A percentile compares a stretch with the other conserved stretches of the same genome.
Conservation (phyloP, 1,140 invertebrate species). For the Pissodes strobi region DNA sequence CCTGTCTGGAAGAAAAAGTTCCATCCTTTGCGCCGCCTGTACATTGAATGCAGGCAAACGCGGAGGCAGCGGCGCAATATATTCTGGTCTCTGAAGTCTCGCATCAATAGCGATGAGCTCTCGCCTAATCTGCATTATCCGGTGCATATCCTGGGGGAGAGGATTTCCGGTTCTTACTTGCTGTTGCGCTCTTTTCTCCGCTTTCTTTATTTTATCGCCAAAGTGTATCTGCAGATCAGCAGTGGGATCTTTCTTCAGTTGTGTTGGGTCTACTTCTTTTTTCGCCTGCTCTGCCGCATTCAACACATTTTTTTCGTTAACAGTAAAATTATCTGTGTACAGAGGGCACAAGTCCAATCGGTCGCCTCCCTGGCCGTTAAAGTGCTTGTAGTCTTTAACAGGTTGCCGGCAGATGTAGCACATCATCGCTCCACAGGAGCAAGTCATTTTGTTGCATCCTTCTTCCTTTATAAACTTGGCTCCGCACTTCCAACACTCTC, state of each 20-base stretch:
- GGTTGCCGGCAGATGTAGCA: constrained; percentile 70
- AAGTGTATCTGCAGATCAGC: constrained; percentile 31
- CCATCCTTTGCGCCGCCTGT: too few relatives aligned
- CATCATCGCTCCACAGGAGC: constrained; percentile 68
- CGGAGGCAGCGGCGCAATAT: too few relatives aligned
- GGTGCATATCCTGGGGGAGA: too few relatives aligned
- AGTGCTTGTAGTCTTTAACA: constrained; percentile 66
- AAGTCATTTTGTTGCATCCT: constrained; percentile 75
- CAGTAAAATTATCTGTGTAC: constrained; percentile 41
- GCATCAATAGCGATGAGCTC: too few relatives aligned
- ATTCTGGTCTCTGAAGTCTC: too few relatives aligned
- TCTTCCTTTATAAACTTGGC: constrained; percentile 66
- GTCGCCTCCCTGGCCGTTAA: constrained; percentile 58
- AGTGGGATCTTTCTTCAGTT: constrained; percentile 50
- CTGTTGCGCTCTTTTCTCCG: neutral
- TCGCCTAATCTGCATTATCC: too few relatives aligned
- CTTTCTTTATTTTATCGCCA: constrained; percentile 15
- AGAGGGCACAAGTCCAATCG: constrained; percentile 42
- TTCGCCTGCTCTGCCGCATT: constrained; percentile 45
- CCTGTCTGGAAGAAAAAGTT: too few relatives aligned
- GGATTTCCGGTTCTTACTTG: neutral
- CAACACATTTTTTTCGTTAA: constrained; percentile 40
- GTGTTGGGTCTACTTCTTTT: constrained; percentile 41
- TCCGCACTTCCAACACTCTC: constrained; percentile 64
- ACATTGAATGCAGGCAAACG: too few relatives aligned